Evolutionary conservation across 2,797 vertebrate species (phyloP), one percentile per base, ranked within the genome.

Genomic region (Pseudomugil gertrudae): DNA sequence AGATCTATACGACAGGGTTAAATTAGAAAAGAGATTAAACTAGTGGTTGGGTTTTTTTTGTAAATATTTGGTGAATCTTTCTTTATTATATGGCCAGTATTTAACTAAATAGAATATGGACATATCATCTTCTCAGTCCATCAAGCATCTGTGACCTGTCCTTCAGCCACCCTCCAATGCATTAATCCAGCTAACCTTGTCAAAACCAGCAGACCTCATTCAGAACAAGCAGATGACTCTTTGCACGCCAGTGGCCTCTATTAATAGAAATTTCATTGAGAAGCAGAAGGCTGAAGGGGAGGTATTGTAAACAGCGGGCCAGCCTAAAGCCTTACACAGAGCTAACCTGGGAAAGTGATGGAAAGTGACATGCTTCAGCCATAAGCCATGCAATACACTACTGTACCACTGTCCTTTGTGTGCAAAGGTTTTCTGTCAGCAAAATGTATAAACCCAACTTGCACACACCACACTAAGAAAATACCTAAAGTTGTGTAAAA

Each of bases 181-280:
- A 85, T 88, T 89, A 92, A 92, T 93, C 87, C 87, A 85, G 88
- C 89, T 92, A 91, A 93, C 91, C 92, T 93, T 91, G 90, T 93
- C 89, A 92, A 91, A 92, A 89, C 77, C 88, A 76, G 85, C 90
- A 84, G 84, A 89, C 86, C 86, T 92, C 92, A 92, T 92, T 93
- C 92, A 92, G 88, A 93, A 91, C 90, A 92, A 92, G 88, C 87
- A 86, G 91, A 92, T 90, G 87, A 92, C 91, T 91, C 84, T 89
- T 73, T 78, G 88, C 88, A 89, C 77, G 76, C 89, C 89, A 89
- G 84, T 79, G 66, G 79, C 62, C 72, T 63, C 90, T 94, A 93
- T 90, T 91, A 94, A 94, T 94, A 94, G 92, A 87, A 56, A 82
- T 89, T 94, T 93, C 92, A 93, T 91, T 92, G 89, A 94, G 91